Base-by-base conservation (phyloP, 2,113 vertebrate species). In the Lamprotornis superbus region DNA sequence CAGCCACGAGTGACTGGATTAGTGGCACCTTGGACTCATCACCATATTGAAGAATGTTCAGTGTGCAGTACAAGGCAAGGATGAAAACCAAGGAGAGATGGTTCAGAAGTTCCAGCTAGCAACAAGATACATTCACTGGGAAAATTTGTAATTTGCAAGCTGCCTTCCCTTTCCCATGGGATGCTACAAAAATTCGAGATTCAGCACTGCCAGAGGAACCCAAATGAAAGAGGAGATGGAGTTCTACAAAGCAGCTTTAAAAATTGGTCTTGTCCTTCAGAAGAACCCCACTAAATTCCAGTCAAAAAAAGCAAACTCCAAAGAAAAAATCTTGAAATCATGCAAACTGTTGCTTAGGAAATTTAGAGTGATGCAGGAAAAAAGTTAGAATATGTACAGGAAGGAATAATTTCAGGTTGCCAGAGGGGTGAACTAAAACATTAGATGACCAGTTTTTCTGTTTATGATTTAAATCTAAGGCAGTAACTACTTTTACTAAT, bases 1-100 rank as follows among this genome's bases (percentile, higher is more conserved):
- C 80, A 80, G 86, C 74, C 63, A 90, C 0, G 2, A 96, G 68
- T 6, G 47, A 95, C 93, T 97, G 35, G 92, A 96, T 96, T 89
- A 91, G 81, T 91, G 81, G 78, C 94, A 95, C 76, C 95, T 71
- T 1, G 0, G 95, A 85, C 90, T 90, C 90, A 86, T 91, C 92
- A 25, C 60, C 46, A 9, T 25, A 67, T 49, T 52, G 90, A 92
- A 68, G 90, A 91, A 74, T 2, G 0, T 28, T 46, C 20, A 1
- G 50, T 5, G 42, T 7, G 6, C 76, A 71, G 59, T 21, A 37
- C 67, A 53, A 50, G 57, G 75, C 3, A 4, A 91, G 78, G 69
- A 53, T 44, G 67, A 60, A 91, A 88, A 83, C 19, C 83, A 89
- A 94, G 71, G 52, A 60, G 64, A 89, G 20, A n/a, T 30, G 13